Conservation (phyloP, 2,797 vertebrate genomes). For the Pseudopleuronectes americanus region DNA sequence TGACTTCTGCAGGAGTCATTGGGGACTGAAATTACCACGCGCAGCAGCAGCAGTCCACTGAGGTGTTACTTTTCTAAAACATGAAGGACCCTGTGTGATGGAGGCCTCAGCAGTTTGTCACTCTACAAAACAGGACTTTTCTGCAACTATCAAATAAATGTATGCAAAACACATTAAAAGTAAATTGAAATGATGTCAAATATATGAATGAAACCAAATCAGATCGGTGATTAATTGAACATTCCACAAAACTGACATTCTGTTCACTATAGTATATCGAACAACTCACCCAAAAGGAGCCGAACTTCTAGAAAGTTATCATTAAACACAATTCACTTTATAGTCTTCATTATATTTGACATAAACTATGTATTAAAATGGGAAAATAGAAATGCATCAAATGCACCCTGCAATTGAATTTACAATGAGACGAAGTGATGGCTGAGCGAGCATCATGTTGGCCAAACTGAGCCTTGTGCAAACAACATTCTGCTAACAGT, state of each 20-base stretch:
- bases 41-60: background rate
- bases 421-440: background rate
- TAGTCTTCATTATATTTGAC: background rate
- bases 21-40: conserved; percentile 4
- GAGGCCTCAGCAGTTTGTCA: background rate
- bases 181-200: background rate
- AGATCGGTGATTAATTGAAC: background rate
- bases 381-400: background rate
- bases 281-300: background rate
- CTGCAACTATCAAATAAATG: background rate
- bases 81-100: background rate
- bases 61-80: background rate
- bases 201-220: background rate
- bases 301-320: background rate
- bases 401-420: background rate
- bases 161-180: background rate
- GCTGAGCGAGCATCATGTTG: background rate
- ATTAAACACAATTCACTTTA: background rate
- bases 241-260: background rate
- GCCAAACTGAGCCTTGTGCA: background rate
- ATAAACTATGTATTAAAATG: background rate
- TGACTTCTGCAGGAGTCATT: conserved; percentile 8
- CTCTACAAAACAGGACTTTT: background rate
- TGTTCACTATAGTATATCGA: background rate
- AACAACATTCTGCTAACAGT: background rate